A percentile compares a stretch with the other conserved stretches of the same genome.
phyloP scores from a whole-genome alignment of 2,113 vertebrate genomes.

The Falco punctatus region DNA sequence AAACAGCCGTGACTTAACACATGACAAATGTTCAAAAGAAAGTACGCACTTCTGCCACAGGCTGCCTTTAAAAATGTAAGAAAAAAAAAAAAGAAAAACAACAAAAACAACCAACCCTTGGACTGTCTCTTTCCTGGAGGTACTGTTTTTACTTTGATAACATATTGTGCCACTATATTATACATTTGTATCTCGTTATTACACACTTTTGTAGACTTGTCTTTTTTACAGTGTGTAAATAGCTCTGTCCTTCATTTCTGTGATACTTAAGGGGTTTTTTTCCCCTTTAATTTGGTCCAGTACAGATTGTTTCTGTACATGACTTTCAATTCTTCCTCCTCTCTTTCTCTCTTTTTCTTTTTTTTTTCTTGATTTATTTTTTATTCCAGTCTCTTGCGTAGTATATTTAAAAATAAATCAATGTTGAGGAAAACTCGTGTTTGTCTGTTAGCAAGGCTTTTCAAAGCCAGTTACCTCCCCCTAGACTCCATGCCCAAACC shows the following conservation, averaged over 20 bases:
- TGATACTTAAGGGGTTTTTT: slow-evolving; percentile 55
- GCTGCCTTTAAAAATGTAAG: slow-evolving; percentile 69
- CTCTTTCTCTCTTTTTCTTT: background rate
- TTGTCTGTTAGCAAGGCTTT: background rate
- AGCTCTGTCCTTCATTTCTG: slow-evolving; percentile 58
- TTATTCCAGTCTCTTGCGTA: slow-evolving; percentile 71
- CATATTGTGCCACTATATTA: slow-evolving; percentile 76
- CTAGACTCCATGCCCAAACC: background rate
- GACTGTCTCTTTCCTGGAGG: slow-evolving; percentile 65
- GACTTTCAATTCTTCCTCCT: slow-evolving; percentile 33
- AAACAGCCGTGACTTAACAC: slow-evolving; percentile 11
- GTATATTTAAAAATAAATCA: slow-evolving; percentile 84
- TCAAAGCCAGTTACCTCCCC: background rate
- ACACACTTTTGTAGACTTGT: slow-evolving; percentile 74
- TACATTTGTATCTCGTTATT: slow-evolving; percentile 77
- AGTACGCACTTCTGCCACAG: slow-evolving; percentile 42
- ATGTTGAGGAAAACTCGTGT: slow-evolving; percentile 59
- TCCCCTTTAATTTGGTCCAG: slow-evolving; percentile 61
- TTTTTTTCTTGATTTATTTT: slow-evolving; percentile 49
- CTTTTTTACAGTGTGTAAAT: slow-evolving; percentile 78
- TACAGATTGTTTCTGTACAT: slow-evolving; percentile 74
- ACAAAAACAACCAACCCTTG: background rate
- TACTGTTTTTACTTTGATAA: slow-evolving; percentile 68
- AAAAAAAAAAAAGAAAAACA: background rate
- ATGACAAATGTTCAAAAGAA: slow-evolving; percentile 12